Conservation (phyloP, 1,140 invertebrate species). For the Drosophila busckii region DNA sequence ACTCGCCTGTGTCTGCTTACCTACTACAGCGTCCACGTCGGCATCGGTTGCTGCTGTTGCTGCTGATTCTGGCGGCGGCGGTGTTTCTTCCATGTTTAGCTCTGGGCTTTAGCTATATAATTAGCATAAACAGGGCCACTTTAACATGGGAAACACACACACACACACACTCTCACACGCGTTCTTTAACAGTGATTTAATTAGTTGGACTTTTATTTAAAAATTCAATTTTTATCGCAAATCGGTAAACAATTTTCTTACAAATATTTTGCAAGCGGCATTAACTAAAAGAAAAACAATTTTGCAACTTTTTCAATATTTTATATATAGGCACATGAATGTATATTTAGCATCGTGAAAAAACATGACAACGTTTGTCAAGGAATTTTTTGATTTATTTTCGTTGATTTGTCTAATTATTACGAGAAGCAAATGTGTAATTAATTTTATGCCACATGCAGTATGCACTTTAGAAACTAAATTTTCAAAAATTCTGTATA, state of each 20-base stretch:
- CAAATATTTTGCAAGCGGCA: slow-evolving; percentile 24
- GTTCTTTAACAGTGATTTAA: too few relatives aligned
- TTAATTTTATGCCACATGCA: too few relatives aligned
- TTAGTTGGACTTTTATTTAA: too few relatives aligned
- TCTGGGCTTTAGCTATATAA: slow-evolving; percentile 65
- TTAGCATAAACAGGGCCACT: slow-evolving; percentile 63
- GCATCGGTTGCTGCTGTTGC: slow-evolving; percentile 21
- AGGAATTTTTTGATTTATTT: too few relatives aligned
- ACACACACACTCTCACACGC: slow-evolving; percentile 4
- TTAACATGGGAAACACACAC: slow-evolving; percentile 41
- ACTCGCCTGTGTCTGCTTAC: slow-evolving; percentile 30
- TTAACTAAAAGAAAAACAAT: slow-evolving; percentile 33
- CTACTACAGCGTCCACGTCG: slow-evolving; percentile 31
- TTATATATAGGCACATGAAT: slow-evolving; percentile 47
- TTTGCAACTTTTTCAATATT: slow-evolving; percentile 26
- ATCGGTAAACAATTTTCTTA: slow-evolving; percentile 19
- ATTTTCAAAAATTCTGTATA: slow-evolving; percentile 18
- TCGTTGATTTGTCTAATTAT: too few relatives aligned
- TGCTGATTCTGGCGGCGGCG: slow-evolving; percentile 38
- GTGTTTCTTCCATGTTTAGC: slow-evolving; percentile 63
- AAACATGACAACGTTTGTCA: too few relatives aligned
- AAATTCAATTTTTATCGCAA: too few relatives aligned
- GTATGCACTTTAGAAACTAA: slow-evolving; percentile 21
- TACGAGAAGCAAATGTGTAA: not conserved
- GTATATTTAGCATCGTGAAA: too few relatives aligned